A percentile compares a stretch with the other conserved stretches of the same genome.
phyloP scores from a whole-genome alignment of 2,888 invertebrate species.

The Stenodera caucasica region DNA sequence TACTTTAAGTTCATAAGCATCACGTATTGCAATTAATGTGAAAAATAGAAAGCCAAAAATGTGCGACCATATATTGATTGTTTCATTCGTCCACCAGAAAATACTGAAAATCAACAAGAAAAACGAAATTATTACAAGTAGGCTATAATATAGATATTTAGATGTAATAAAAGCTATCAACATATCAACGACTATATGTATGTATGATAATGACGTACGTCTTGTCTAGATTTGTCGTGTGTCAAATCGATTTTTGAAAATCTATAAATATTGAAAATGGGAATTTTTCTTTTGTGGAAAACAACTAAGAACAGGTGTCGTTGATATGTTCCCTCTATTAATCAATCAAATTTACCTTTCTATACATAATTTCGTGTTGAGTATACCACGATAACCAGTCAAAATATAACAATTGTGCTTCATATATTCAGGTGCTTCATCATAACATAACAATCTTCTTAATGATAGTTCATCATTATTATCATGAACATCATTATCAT shows the following conservation, averaged over 20 bases:
- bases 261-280: too few relatives aligned
- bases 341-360: constrained; percentile 68
- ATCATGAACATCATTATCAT: constrained; percentile 12
- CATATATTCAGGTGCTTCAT: constrained; percentile 77
- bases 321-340: too few relatives aligned
- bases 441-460: constrained; percentile 49
- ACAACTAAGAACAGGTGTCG: too few relatives aligned
- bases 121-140: too few relatives aligned
- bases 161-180: too few relatives aligned
- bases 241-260: too few relatives aligned
- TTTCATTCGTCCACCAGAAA: constrained; percentile 97
- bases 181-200: too few relatives aligned
- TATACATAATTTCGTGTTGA: constrained; percentile 80
- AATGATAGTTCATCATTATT: constrained; percentile 33
- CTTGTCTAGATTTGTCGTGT: too few relatives aligned
- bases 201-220: too few relatives aligned
- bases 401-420: constrained; percentile 86
- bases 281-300: too few relatives aligned
- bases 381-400: constrained; percentile 80
- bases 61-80: constrained; percentile 97
- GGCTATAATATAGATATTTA: too few relatives aligned
- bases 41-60: constrained; percentile 85
- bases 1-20: constrained; percentile 75
- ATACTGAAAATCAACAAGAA: constrained; percentile 69
- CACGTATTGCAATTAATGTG: constrained; percentile 80